Base-by-base conservation (phyloP, 2,797 vertebrate species). In the Sphenodon punctatus region DNA sequence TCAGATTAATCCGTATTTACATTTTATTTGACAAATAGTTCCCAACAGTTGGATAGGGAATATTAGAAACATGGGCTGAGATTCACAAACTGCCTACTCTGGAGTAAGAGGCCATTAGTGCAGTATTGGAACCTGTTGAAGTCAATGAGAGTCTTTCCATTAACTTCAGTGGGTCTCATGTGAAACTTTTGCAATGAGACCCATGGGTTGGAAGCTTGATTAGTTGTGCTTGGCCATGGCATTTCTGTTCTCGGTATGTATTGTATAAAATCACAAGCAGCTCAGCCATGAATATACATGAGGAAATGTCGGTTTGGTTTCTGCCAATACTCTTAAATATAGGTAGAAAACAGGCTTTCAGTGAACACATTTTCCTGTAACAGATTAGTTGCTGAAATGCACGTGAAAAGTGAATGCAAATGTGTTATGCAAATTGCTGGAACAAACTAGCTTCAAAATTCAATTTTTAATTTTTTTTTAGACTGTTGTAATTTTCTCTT, bases 21-120 rank as follows among this genome's bases (percentile, higher is more conserved):
- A 86, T 92, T 93, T 89, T 72, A 88, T 88, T 90, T 89, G 84
- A 89, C 86, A 92, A 86, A 84, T 88, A 85, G 78, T 90, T 46
- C 78, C 89, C 84, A 67, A 69, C 77, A 70, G 67, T 76, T 87
- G 71, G 82, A 81, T 78, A 60, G 73, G 0, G 2, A 69, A 80
- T 88, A 68, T 86, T 83, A 90, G 71, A 81, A 92, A 91, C 88
- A 46, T 68, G 61, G 89, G 11, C 59, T 56, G 45, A 63, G 36
- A 59, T 79, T 22, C 72, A 75, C n/a, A n/a, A n/a, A n/a, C n/a
- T n/a, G n/a, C n/a, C n/a, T n/a, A n/a, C n/a, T n/a, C n/a, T n/a
- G n/a, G n/a, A n/a, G n/a, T n/a, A n/a, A n/a, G n/a, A n/a, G n/a
- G n/a, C n/a, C n/a, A n/a, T n/a, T n/a, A n/a, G n/a, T n/a, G n/a